phyloP scores from a whole-genome alignment of 1,140 invertebrate genomes.

The Octopus bimaculoides region DNA sequence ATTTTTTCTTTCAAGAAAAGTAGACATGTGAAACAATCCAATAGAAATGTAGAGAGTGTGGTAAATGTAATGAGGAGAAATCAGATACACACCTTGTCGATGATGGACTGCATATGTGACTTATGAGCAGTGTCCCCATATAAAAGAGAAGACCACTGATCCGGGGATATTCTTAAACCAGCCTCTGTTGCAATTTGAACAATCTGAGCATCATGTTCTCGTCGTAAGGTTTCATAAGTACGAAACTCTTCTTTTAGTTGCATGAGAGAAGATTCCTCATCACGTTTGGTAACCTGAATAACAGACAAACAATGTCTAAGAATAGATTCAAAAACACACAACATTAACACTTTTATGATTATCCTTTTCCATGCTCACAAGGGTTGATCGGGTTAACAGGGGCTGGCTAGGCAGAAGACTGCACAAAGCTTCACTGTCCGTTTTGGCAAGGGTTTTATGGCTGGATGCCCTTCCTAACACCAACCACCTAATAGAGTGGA shows the following conservation, averaged over 20 bases:
- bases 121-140: slow-evolving; percentile 95
- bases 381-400: too few species aligned
- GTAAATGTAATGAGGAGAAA: background rate
- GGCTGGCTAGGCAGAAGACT: too few species aligned
- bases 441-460: too few species aligned
- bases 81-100: slow-evolving; percentile 62
- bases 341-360: too few species aligned
- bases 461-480: too few species aligned
- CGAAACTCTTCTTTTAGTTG: slow-evolving; percentile 97
- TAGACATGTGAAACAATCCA: too few species aligned
- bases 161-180: slow-evolving; percentile 92
- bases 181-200: slow-evolving; percentile 89
- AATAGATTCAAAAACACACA: background rate
- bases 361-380: too few species aligned
- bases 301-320: slow-evolving; percentile 19
- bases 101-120: slow-evolving; percentile 98
- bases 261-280: slow-evolving; percentile 97
- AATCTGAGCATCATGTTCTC: slow-evolving; percentile 94
- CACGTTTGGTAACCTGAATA: slow-evolving; percentile 86
- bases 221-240: slow-evolving; percentile 85
- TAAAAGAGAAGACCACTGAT: slow-evolving; percentile 95
- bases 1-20: background rate
- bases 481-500: too few species aligned
- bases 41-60: background rate
- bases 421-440: too few species aligned